phyloP scores from a whole-genome alignment of 2,888 invertebrate genomes.

The Limenitis camilla region DNA sequence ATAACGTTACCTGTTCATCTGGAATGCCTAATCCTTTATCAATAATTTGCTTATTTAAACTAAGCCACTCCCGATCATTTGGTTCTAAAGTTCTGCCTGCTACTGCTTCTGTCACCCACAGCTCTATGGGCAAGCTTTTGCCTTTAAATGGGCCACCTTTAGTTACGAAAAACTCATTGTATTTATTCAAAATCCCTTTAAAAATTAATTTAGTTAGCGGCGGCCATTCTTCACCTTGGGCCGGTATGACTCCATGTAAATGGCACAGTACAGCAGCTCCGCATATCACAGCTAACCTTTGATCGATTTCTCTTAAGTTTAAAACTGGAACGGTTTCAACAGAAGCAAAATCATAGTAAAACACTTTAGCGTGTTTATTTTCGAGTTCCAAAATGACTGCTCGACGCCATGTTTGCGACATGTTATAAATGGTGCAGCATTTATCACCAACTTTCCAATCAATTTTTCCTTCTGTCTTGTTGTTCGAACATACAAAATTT shows the following conservation, averaged over 20 bases:
- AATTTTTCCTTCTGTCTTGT: constrained; percentile 31
- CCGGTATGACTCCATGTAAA: constrained; percentile 80
- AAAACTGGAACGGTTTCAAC: constrained; percentile 59
- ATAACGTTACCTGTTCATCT: constrained; percentile 32
- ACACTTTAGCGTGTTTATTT: constrained; percentile 63
- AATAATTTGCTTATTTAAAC: constrained; percentile 78
- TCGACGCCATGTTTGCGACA: constrained; percentile 78
- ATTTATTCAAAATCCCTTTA: constrained; percentile 65
- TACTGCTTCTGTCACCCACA: constrained; percentile 77
- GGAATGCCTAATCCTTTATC: constrained; percentile 78
- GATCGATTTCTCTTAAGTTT: constrained; percentile 66
- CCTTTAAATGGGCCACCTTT: constrained; percentile 66
- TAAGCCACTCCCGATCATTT: constrained; percentile 75
- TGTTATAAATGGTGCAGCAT: constrained; percentile 58
- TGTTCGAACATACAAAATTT: constrained; percentile 66
- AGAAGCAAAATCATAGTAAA: constrained; percentile 79
- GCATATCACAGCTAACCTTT: constrained; percentile 64
- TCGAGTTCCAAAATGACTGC: constrained; percentile 57
- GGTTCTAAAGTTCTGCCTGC: constrained; percentile 80
- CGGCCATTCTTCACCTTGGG: constrained; percentile 79
- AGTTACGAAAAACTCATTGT: constrained; percentile 69
- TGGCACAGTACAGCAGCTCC: constrained; percentile 79
- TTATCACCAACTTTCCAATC: constrained; percentile 70
- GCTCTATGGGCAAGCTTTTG: constrained; percentile 74
- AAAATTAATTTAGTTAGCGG: constrained; percentile 76